Evolutionary conservation across 2,113 vertebrate species (phyloP).

Genomic region (Muntiacus reevesi): DNA sequence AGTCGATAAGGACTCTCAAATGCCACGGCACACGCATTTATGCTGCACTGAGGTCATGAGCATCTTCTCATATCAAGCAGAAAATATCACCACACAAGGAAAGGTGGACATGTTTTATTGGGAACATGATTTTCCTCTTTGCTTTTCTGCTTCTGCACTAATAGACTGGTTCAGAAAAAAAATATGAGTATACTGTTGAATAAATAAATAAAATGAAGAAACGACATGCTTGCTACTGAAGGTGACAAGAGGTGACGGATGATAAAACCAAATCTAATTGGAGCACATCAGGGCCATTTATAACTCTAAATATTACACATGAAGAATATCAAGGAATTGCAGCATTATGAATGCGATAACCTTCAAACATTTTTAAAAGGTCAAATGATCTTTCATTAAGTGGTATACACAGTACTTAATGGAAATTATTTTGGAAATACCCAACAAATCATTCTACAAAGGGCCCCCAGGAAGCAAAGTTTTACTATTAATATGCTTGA

Average conservation of each 20-base stretch:
- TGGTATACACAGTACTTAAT: background rate
- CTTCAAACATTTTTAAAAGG: background rate
- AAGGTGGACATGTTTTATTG: background rate
- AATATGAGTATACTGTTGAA: background rate
- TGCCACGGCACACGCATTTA: background rate
- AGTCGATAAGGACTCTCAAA: fast-evolving
- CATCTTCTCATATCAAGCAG: no score
- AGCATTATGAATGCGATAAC: background rate
- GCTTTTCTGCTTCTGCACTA: background rate
- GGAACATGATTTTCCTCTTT: background rate
- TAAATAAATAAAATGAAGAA: background rate
- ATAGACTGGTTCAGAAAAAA: background rate
- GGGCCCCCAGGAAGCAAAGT: background rate
- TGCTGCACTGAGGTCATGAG: background rate
- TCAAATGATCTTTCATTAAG: background rate
- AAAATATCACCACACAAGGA: background rate
- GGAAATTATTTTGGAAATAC: background rate
- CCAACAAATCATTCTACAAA: background rate
- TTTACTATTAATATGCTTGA: background rate
- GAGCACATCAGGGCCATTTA: background rate
- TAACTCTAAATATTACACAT: background rate
- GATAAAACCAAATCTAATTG: background rate
- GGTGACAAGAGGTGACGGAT: background rate
- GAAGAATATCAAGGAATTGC: background rate
- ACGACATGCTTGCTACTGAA: background rate